A percentile compares a stretch with the other conserved stretches of the same genome.
phyloP scores from a whole-genome alignment of 1,140 invertebrate genomes.

The Rhopalosiphum maidis region DNA sequence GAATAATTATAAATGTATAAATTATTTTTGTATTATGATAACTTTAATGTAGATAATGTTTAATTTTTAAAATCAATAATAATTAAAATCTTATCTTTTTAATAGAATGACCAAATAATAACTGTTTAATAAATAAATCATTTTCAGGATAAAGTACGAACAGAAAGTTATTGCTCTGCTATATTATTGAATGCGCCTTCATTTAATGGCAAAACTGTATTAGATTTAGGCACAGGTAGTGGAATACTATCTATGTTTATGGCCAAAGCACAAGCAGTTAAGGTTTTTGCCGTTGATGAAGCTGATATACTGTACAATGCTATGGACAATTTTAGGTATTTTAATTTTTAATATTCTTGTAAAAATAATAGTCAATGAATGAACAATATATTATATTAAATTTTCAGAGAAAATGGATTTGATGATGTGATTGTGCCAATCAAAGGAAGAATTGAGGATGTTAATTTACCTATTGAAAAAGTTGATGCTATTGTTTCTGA shows the following conservation, averaged over 20 bases:
- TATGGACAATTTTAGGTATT: constrained; percentile 81
- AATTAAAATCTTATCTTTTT: neutral
- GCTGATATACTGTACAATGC: constrained; percentile 88
- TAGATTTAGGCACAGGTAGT: constrained; percentile 97
- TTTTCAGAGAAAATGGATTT: constrained; percentile 74
- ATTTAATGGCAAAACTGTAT: constrained; percentile 79
- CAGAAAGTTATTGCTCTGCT: constrained; percentile 92
- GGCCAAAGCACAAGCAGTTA: constrained; percentile 89
- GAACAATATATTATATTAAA: neutral
- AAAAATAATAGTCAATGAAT: neutral
- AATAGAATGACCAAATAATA: neutral
- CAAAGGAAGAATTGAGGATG: constrained; percentile 89
- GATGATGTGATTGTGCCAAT: constrained; percentile 79
- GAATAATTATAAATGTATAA: neutral
- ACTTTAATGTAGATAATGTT: neutral
- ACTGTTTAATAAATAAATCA: constrained; percentile 31
- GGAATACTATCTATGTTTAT: constrained; percentile 96
- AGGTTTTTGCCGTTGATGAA: constrained; percentile 93
- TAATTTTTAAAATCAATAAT: neutral
- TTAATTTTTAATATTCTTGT: constrained; percentile 63
- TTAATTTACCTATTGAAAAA: constrained; percentile 78
- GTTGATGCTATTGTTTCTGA: constrained; percentile 98
- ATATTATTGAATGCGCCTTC: constrained; percentile 79
- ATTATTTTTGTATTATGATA: neutral
- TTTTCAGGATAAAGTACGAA: constrained; percentile 84